Base-by-base conservation (phyloP, 2,888 invertebrate genomes). In the Gasteruption jaculator region DNA sequence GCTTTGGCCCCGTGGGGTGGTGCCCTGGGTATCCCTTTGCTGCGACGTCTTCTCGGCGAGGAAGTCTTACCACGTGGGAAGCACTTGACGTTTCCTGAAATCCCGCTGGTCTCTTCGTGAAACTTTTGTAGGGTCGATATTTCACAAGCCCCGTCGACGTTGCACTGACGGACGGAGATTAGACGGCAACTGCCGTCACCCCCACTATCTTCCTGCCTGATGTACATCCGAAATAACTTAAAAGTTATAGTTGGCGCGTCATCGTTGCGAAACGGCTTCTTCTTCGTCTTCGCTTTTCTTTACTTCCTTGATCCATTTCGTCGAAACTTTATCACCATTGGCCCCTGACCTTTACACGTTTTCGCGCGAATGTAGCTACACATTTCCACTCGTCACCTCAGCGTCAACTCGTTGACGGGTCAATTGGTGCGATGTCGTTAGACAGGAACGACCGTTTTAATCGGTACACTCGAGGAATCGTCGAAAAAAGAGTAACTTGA, bases 161-260 rank as follows among this genome's bases (percentile, higher is more conserved):
- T 57, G 52, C 56, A 58, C 50, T 56, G 60, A 48, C 63, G 62
- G 41, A 65, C 56, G 50, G 65, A 63, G 60, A 63, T 61, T 58
- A 64, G 60, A 56, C 66, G 68, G 57, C 68, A 68, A 46, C 59
- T 57, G 61, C 60, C 66, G 65, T 56, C 62, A 45, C 56, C 59
- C 49, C 58, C 59, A 51, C 56, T 53, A 53, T 56, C 56, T 39
- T 65, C 63, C 54, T 62, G 61, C 50, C 53, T 61, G 56, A 66
- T 64, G 57, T 61, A 66, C 68, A 68, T 68, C 58, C 63, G 60
- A 56, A 59, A 54, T 57, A 50, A 45, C 49, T 7, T 18, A 20
- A 18, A 20, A n/a, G 10, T 15, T 51, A 50, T 24, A 39, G 38
- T 39, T 34, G 42, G 42, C 46, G 49, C 51, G 46, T 58, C 53